A percentile compares a stretch with the other conserved stretches of the same genome.
Evolutionary conservation across 2,888 invertebrate species (phyloP).

Genomic region (Therioaphis trifolii): DNA sequence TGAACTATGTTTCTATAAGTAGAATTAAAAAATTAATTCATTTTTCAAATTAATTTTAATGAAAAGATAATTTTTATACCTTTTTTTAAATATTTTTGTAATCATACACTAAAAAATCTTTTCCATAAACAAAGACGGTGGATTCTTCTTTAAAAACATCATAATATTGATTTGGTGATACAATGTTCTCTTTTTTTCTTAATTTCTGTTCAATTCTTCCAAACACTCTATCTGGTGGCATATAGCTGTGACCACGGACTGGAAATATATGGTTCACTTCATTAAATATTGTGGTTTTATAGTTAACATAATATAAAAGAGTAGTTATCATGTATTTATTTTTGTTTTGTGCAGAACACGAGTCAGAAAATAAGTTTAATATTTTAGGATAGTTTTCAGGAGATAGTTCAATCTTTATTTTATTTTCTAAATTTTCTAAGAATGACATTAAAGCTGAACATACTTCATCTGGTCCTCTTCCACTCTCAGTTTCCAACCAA

Average conservation of each 20-base stretch:
- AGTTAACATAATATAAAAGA: background rate
- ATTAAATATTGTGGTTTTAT: background rate
- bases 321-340: background rate
- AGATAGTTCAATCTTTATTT: background rate
- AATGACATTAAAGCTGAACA: conserved; percentile 11
- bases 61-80: no score
- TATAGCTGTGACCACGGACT: no score
- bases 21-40: no score
- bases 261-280: background rate
- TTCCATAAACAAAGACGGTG: background rate
- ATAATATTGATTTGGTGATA: conserved; percentile 6
- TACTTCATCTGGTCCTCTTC: conserved; percentile 44
- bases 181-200: conserved; percentile 6
- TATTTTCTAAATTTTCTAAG: conserved; percentile 37
- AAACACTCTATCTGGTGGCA: conserved; percentile 1
- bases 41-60: no score
- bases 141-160: conserved; percentile 3
- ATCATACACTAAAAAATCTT: background rate
- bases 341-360: background rate
- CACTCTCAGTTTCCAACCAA: conserved; percentile 42
- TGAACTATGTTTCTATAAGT: no score
- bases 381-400: background rate
- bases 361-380: background rate
- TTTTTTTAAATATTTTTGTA: no score
- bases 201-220: background rate